phyloP scores from a whole-genome alignment of 2,797 vertebrate species.

The Amazona finschi region DNA sequence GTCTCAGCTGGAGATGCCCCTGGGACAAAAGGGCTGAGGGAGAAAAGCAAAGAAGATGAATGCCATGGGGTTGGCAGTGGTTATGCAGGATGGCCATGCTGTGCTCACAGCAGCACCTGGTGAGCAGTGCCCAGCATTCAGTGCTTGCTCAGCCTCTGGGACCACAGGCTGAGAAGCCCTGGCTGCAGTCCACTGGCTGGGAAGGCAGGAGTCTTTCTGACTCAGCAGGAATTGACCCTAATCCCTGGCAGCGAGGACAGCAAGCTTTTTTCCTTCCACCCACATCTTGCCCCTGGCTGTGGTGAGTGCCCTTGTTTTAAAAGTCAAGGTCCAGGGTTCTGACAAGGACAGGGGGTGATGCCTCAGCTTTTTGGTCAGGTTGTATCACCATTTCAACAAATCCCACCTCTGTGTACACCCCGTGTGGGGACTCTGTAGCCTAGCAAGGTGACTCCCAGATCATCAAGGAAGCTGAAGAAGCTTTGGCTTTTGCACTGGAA shows the following conservation, averaged over 20 bases:
- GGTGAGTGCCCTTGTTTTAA: background rate
- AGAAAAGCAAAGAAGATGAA: background rate
- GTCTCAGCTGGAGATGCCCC: background rate
- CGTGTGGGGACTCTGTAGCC: background rate
- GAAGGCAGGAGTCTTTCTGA: background rate
- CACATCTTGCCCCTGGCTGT: background rate
- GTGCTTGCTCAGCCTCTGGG: background rate
- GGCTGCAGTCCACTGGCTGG: background rate
- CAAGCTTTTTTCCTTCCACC: background rate
- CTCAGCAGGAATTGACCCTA: background rate
- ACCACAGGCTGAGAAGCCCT: accelerated
- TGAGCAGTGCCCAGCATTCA: background rate
- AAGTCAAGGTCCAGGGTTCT: background rate
- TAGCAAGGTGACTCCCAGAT: background rate
- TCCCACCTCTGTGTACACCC: background rate
- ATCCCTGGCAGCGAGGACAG: background rate
- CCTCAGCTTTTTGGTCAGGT: background rate
- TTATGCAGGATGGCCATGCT: background rate
- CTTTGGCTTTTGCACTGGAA: background rate
- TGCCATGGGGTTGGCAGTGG: background rate
- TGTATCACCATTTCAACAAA: background rate
- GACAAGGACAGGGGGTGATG: background rate
- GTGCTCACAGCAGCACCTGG: background rate
- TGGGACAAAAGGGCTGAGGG: background rate
- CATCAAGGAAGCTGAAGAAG: background rate